These are phyloP conservation scores for Mormyrops attenuatus DNA, from an alignment of 2,797 vertebrate genomes.

Conservation along the genomic window DNA sequence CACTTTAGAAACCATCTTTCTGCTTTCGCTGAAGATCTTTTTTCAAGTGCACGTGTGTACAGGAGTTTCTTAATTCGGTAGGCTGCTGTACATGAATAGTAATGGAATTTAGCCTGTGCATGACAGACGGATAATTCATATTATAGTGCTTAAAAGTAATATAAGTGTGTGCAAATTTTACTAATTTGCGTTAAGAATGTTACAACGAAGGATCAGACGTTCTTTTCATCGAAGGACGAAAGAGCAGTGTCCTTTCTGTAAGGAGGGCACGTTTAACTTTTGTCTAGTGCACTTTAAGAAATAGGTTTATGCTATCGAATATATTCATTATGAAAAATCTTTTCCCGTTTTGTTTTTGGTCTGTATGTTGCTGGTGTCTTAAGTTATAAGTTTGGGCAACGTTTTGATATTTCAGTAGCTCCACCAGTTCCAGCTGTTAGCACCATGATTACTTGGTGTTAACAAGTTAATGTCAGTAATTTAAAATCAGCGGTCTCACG, in stretches of 20 bases:
- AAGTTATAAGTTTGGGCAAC: neutral
- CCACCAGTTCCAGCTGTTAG: neutral
- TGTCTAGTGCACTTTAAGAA: neutral
- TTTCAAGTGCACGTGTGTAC: neutral
- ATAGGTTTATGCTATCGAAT: neutral
- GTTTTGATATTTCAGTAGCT: neutral
- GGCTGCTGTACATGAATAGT: neutral
- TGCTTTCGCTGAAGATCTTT: neutral
- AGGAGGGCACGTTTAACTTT: neutral
- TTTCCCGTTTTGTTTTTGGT: neutral
- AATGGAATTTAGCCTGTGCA: neutral
- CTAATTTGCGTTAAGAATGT: neutral
- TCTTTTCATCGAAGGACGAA: neutral
- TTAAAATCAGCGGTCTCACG: neutral
- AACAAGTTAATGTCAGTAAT: neutral
- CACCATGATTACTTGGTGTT: neutral
- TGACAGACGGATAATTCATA: neutral
- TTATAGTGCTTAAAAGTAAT: neutral
- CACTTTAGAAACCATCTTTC: neutral
- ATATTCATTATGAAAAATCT: neutral
- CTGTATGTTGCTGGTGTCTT: neutral
- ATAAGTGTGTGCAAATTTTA: neutral
- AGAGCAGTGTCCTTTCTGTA: neutral
- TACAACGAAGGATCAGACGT: neutral
- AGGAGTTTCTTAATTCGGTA: neutral